Evolutionary conservation across 1,140 invertebrate species (phyloP), one percentile per base, ranked within the genome.

Genomic region (Drosophila dunni): DNA sequence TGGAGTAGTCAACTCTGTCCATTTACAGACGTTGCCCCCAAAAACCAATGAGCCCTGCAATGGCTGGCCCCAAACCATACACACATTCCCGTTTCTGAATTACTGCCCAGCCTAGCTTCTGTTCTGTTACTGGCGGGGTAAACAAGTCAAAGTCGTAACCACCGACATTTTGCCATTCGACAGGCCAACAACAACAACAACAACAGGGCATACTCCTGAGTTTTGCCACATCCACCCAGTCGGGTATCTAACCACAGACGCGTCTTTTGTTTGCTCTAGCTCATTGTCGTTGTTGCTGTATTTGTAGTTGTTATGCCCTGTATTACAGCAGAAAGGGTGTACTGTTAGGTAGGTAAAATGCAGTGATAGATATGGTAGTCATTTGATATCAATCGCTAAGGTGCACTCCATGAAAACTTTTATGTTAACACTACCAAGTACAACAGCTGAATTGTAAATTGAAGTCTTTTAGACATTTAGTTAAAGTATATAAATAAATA

Each of bases 231-330:
- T 29, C 34, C 69, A 42, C 44, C 42, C 65, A 33, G 67, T 6
- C 45, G 15, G 68, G 50, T 34, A 9, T 17, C 42, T 56, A 75
- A 89, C 84, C 84, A 90, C 84, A 89, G 84, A 89, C 84, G 84
- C 84, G 84, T 89, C 84, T 89, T 89, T 89, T 89, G 84, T 89
- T 89, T 89, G 84, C 84, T 68, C 76, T 84, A 60, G 53, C 72
- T 77, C 58, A 58, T 57, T 61, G 53, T 65, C 61, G 61, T 57
- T 56, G 34, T 17, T 36, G 45, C 50, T 48, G 53, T 29, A 29
- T 29, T 29, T 29, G 24, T 29, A 29, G 24, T 29, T 29, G 24
- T 29, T 29, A 29, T 29, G 6, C 1, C 24, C 24, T 5, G 24
- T 6, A 20, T 20, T 20, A 29, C 24, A 29, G 24, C 24, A 29